phyloP scores from a whole-genome alignment of 2,113 vertebrate genomes.

The Thalassarche chlororhynchos region DNA sequence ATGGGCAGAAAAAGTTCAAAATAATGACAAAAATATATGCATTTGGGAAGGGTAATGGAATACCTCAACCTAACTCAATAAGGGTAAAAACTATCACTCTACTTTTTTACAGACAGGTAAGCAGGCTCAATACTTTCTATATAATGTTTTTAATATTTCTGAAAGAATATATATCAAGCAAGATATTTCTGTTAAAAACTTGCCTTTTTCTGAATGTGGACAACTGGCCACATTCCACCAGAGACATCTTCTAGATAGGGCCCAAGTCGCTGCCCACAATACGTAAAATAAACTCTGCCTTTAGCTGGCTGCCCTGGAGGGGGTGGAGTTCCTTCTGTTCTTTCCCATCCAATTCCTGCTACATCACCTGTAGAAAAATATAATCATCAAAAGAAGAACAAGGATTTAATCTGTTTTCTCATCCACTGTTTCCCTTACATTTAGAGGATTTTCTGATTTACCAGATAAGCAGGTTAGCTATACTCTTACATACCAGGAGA shows the following conservation, averaged over 20 bases:
- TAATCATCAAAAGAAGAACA: not conserved
- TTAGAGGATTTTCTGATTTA: not conserved
- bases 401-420: not conserved
- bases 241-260: slow-evolving; percentile 94
- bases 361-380: slow-evolving; percentile 82
- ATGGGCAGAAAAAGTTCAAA: not conserved
- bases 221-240: slow-evolving; percentile 98
- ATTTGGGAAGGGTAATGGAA: not conserved
- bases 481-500: slow-evolving; percentile 85
- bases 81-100: not conserved
- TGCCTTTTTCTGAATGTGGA: slow-evolving; percentile 98
- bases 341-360: slow-evolving; percentile 97
- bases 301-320: slow-evolving; percentile 95
- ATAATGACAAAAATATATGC: not conserved
- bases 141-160: not conserved
- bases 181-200: not conserved
- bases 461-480: not conserved
- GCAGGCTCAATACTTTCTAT: not conserved
- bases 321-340: slow-evolving; percentile 92
- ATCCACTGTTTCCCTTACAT: not conserved
- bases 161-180: not conserved
- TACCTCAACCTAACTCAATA: not conserved
- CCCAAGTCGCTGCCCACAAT: slow-evolving; percentile 92
- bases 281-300: slow-evolving; percentile 97
- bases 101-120: not conserved